Conservation (phyloP, 2,113 vertebrate species). For the Micromys minutus region DNA sequence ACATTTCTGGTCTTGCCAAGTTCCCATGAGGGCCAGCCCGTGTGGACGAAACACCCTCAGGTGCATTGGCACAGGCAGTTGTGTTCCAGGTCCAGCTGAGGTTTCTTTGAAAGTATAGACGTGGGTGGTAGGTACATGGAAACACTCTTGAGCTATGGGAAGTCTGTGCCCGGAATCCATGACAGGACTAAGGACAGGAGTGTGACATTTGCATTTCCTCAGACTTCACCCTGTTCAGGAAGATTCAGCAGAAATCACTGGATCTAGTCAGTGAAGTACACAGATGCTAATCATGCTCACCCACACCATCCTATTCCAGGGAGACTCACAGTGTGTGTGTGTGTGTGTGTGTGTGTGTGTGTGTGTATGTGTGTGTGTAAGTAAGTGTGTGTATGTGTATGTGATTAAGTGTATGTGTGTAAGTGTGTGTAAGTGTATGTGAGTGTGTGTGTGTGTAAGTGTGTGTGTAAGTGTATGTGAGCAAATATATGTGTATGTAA, state of each 20-base stretch:
- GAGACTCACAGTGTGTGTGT: background rate
- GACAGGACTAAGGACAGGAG: background rate
- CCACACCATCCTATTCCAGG: background rate
- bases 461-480: no score
- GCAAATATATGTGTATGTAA: no score
- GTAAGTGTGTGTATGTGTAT: no score
- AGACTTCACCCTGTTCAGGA: background rate
- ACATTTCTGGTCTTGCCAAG: constrained; percentile 42
- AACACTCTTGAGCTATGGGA: background rate
- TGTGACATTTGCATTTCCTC: background rate
- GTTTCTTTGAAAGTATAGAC: constrained; percentile 71
- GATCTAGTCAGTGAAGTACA: background rate
- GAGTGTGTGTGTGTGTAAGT: no score
- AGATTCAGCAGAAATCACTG: background rate
- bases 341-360: no score
- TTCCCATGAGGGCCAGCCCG: constrained; percentile 53
- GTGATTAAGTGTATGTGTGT: no score
- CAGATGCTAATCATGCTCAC: background rate
- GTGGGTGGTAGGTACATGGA: constrained; percentile 20
- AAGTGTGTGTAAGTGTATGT: no score
- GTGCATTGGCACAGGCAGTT: background rate
- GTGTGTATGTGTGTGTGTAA: no score
- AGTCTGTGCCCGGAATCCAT: background rate
- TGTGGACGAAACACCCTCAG: constrained; percentile 23
- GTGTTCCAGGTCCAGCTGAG: constrained; percentile 45